phyloP scores from a whole-genome alignment of 2,113 vertebrate species.

The Cochlearius cochlearius region DNA sequence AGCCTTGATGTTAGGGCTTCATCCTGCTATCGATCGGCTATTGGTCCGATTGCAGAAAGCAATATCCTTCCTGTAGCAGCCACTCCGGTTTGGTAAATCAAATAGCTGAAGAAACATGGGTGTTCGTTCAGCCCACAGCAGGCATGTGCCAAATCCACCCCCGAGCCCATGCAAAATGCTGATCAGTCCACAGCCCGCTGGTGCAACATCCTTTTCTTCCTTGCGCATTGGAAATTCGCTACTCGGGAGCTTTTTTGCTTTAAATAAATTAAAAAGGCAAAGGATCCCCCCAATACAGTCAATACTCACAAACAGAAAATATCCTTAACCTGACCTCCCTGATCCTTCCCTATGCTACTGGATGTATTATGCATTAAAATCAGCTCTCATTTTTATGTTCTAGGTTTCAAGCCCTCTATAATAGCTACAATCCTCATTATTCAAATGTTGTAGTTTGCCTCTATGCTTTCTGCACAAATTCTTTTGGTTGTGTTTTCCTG shows the following conservation, averaged over 20 bases:
- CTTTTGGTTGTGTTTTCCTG: background rate
- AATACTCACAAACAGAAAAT: background rate
- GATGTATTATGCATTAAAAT: background rate
- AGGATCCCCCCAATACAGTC: background rate
- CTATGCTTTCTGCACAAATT: background rate
- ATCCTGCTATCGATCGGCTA: background rate
- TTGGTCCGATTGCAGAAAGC: background rate
- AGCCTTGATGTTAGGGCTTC: background rate
- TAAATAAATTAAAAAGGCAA: background rate
- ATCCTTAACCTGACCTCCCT: background rate
- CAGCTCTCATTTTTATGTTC: background rate
- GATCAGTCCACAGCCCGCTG: background rate
- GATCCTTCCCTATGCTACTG: background rate
- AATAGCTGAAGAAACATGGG: background rate
- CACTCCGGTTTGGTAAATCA: background rate
- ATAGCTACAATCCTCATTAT: background rate
- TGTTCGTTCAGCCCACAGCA: background rate
- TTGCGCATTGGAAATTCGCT: background rate
- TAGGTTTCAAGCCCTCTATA: background rate
- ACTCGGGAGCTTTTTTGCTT: background rate
- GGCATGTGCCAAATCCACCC: background rate
- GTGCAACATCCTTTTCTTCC: background rate
- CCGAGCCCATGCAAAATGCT: background rate
- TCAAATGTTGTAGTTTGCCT: background rate
- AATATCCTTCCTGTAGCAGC: background rate